Evolutionary conservation across 2,888 invertebrate species (phyloP).

Genomic region (Platerodrilus igneus): DNA sequence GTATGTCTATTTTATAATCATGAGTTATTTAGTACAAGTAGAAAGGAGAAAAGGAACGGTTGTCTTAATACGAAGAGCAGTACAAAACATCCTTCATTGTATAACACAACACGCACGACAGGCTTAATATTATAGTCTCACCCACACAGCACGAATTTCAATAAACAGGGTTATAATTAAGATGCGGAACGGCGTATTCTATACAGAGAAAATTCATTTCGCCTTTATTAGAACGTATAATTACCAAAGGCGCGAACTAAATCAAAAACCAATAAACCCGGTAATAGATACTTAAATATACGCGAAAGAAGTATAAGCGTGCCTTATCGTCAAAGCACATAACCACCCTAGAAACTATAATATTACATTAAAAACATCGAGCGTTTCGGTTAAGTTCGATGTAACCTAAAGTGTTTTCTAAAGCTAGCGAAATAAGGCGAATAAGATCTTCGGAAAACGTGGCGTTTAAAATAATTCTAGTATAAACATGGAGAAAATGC

Average conservation of each 20-base stretch:
- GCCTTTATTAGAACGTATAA: conserved; percentile 19
- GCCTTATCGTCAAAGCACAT: conserved; percentile 28
- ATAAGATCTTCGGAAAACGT: conserved; percentile 12
- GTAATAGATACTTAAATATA: conserved; percentile 22
- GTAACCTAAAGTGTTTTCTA: not conserved
- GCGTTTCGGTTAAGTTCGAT: conserved; percentile 13
- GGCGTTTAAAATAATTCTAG: conserved; percentile 20
- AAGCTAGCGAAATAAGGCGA: not conserved
- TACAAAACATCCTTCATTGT: too few species aligned
- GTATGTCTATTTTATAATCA: too few species aligned
- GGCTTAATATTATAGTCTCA: too few species aligned
- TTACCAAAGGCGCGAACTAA: conserved; percentile 18
- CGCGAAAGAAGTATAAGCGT: conserved; percentile 26
- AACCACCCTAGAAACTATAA: conserved; percentile 21
- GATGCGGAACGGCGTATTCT: too few species aligned
- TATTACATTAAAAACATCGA: conserved; percentile 19
- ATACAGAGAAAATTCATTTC: too few species aligned
- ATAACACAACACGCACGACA: too few species aligned
- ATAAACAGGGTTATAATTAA: too few species aligned
- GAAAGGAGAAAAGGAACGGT: too few species aligned
- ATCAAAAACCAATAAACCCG: conserved; percentile 21
- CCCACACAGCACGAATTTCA: too few species aligned
- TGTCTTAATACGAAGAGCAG: too few species aligned
- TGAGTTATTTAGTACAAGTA: too few species aligned
- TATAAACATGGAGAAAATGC: conserved; percentile 22